phyloP scores from a whole-genome alignment of 2,888 invertebrate species.

The Lissocephala sabroskyi region DNA sequence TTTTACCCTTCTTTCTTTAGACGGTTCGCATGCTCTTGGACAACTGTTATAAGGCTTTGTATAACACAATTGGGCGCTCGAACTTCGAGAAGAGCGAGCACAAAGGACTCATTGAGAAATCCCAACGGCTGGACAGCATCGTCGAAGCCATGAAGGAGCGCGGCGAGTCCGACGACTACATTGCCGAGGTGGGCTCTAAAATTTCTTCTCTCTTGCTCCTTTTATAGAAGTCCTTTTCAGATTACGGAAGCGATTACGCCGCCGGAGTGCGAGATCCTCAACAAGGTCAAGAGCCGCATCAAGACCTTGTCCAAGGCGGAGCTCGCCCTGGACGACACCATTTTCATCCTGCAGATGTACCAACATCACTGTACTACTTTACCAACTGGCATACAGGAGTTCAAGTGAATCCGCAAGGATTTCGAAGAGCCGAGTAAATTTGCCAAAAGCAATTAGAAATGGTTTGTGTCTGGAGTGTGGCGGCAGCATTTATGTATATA shows the following conservation, averaged over 20 bases:
- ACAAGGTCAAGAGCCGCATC: constrained; percentile 81
- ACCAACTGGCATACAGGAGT: constrained; percentile 41
- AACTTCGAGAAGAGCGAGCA: constrained; percentile 79
- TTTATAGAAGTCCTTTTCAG: too few relatives aligned
- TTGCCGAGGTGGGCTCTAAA: constrained; percentile 83
- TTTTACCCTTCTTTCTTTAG: constrained; percentile 59
- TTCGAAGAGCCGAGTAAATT: too few relatives aligned
- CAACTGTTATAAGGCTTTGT: constrained; percentile 80
- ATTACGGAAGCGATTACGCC: constrained; percentile 87
- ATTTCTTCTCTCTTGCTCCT: too few relatives aligned
- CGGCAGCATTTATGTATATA: too few relatives aligned
- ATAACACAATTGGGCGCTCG: constrained; percentile 79
- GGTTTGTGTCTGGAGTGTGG: too few relatives aligned
- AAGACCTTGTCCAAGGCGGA: constrained; percentile 86
- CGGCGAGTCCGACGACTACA: constrained; percentile 84
- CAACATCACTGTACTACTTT: constrained; percentile 74
- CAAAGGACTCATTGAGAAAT: constrained; percentile 88
- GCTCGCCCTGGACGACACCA: constrained; percentile 85
- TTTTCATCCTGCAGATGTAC: constrained; percentile 87
- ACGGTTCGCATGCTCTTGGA: constrained; percentile 81
- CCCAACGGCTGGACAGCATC: constrained; percentile 87
- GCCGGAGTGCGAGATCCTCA: constrained; percentile 84
- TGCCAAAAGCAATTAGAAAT: too few relatives aligned
- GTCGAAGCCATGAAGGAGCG: constrained; percentile 84
- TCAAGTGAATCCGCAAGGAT: constrained; percentile 33